Percentiles rank a stretch among this genome's conserved stretches.
Evolutionary conservation across 2,888 invertebrate genomes (phyloP).

Genomic region (Rotaria magnacalcarata): DNA sequence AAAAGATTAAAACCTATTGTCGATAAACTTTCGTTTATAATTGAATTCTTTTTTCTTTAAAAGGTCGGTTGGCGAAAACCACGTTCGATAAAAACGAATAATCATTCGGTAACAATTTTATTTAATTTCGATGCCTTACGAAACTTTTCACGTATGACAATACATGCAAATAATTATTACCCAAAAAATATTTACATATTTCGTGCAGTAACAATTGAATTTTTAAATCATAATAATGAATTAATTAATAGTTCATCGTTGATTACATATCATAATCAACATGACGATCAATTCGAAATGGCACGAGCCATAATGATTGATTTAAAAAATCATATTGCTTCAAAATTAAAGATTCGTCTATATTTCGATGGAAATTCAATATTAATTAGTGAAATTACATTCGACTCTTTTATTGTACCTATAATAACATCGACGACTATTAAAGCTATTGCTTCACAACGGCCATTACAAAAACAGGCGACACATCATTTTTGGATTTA

Average conservation of each 20-base stretch:
- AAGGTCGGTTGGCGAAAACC: conserved; percentile 24
- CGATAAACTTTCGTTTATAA: not conserved
- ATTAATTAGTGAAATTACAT: conserved; percentile 35
- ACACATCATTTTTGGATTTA: conserved; percentile 14
- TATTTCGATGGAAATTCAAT: conserved; percentile 29
- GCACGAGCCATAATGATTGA: conserved; percentile 29
- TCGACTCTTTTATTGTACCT: conserved; percentile 25
- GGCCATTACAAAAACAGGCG: not conserved
- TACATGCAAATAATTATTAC: conserved; percentile 34
- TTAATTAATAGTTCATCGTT: not conserved
- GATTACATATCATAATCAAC: conserved; percentile 6
- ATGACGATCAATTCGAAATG: conserved; percentile 27
- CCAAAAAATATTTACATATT: not conserved
- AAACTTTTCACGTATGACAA: conserved; percentile 20
- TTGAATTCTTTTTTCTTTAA: not conserved
- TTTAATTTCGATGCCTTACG: conserved; percentile 17
- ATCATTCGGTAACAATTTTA: not conserved
- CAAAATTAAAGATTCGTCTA: not conserved
- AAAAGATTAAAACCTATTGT: not conserved
- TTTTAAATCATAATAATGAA: not conserved
- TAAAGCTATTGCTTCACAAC: not conserved
- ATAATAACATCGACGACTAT: not conserved
- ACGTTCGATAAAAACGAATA: not conserved
- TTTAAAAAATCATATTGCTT: conserved; percentile 21
- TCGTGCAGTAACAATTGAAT: conserved; percentile 11